phyloP scores from a whole-genome alignment of 2,113 vertebrate species.

The Ariopsis seemanni region DNA sequence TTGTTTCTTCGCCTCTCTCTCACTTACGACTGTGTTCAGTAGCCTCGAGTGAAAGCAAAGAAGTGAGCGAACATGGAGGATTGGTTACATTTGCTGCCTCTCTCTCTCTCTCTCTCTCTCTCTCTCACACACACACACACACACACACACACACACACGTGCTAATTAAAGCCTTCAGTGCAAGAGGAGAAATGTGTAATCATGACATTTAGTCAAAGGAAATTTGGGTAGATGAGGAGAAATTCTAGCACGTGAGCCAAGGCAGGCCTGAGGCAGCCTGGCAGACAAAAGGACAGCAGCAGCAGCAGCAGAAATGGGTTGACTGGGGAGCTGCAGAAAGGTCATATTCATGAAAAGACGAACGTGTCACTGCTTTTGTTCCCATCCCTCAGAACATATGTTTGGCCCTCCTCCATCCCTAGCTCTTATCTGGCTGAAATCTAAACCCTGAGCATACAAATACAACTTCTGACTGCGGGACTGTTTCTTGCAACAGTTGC shows the following conservation, averaged over 20 bases:
- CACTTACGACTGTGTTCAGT: constrained; percentile 14
- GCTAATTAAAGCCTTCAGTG: constrained; percentile 94
- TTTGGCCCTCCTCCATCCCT: constrained; percentile 71
- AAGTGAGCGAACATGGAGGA: constrained; percentile 40
- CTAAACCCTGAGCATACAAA: constrained; percentile 60
- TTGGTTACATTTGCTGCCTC: constrained; percentile 6
- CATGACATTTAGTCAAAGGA: constrained; percentile 98
- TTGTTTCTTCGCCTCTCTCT: constrained; percentile 19
- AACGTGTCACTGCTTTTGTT: constrained; percentile 80
- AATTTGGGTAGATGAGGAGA: constrained; percentile 90
- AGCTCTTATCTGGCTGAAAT: constrained; percentile 73
- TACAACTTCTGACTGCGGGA: constrained; percentile 54
- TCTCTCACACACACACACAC: constrained; percentile 35
- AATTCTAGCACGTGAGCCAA: constrained; percentile 86
- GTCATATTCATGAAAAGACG: constrained; percentile 86
- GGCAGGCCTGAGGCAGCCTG: constrained; percentile 76
- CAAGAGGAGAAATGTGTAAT: constrained; percentile 86
- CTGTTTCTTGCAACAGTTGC: constrained; percentile 67
- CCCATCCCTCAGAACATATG: constrained; percentile 75
- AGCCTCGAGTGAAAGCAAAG: constrained; percentile 30
- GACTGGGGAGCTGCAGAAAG: constrained; percentile 82
- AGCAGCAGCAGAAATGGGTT: constrained; percentile 65
- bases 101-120: neutral
- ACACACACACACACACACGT: constrained; percentile 53
- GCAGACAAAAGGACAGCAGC: constrained; percentile 89